A percentile compares a stretch with the other conserved stretches of the same genome.
These are phyloP conservation scores for Capromys pilorides DNA, from an alignment of 2,797 vertebrate genomes.

Conservation along the genomic window DNA sequence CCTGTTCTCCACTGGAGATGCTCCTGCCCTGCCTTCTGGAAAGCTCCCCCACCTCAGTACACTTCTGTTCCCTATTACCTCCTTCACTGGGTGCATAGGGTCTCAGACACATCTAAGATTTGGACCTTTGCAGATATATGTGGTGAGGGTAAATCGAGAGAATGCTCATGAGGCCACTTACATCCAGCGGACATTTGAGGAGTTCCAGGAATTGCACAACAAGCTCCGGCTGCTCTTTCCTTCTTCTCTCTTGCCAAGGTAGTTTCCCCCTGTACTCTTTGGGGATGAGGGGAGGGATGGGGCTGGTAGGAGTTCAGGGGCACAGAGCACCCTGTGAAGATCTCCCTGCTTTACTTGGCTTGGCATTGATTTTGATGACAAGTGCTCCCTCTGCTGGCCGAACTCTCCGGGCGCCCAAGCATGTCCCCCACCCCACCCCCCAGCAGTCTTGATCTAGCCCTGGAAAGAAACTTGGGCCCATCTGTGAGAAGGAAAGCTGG, in stretches of 20 bases:
- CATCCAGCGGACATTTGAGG: slow-evolving; percentile 95
- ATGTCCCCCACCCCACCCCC: fast-evolving
- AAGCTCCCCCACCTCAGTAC: not conserved
- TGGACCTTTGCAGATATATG: slow-evolving; percentile 87
- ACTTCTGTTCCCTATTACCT: not conserved
- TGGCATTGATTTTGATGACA: not conserved
- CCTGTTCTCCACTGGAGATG: not conserved
- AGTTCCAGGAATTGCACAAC: slow-evolving; percentile 97
- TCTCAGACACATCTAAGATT: not conserved
- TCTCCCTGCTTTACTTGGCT: not conserved
- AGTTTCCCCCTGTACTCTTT: slow-evolving; percentile 10
- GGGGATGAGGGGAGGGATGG: fast-evolving
- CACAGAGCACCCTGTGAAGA: not conserved
- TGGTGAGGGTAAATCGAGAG: slow-evolving; percentile 95
- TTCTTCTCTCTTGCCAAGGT: slow-evolving; percentile 95
- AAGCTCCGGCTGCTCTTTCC: slow-evolving; percentile 95
- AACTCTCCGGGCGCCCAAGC: not conserved
- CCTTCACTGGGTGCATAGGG: not conserved
- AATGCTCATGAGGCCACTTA: slow-evolving; percentile 87
- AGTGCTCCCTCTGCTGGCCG: slow-evolving; percentile 29
- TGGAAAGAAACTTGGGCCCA: not conserved
- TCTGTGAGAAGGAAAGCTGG: not conserved
- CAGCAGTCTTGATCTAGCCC: not conserved
- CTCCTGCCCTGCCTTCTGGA: not conserved
- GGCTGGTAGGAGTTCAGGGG: not conserved